Evolutionary conservation across 2,797 vertebrate genomes (phyloP).

Genomic region (Sardinella longiceps): DNA sequence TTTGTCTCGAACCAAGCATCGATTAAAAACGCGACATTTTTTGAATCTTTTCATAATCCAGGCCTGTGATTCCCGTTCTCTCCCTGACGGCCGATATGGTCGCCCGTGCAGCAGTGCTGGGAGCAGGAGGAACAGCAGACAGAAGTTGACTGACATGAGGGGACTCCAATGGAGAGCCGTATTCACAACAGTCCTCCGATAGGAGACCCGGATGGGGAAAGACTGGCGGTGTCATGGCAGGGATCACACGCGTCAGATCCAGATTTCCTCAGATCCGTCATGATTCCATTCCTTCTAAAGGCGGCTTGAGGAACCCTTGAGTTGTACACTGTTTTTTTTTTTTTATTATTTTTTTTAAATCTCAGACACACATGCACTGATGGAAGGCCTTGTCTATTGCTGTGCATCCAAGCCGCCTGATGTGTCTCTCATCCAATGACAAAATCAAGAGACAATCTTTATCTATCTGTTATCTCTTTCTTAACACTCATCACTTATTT

Average conservation of each 20-base stretch:
- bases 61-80: conserved; percentile 42
- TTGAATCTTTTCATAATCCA: conserved; percentile 8
- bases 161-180: conserved; percentile 45
- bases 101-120: conserved; percentile 41
- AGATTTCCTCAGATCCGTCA: not conserved
- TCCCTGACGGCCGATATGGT: conserved; percentile 54
- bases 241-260: conserved; percentile 34
- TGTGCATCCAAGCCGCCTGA: no score
- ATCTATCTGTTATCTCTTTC: no score
- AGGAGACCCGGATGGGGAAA: conserved; percentile 48
- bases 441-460: no score
- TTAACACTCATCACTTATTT: no score
- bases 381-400: no score
- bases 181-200: conserved; percentile 28
- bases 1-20: conserved; percentile 26
- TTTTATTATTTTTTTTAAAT: no score
- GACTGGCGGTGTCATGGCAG: conserved; percentile 27
- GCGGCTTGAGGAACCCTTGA: not conserved
- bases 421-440: no score
- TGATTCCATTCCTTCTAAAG: not conserved
- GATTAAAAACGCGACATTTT: conserved; percentile 36
- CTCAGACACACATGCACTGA: no score
- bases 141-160: conserved; percentile 45
- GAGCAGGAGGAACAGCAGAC: conserved; percentile 38
- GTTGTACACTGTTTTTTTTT: not conserved